Conservation (phyloP, 1,140 invertebrate species). For the Monomorium pharaonis region DNA sequence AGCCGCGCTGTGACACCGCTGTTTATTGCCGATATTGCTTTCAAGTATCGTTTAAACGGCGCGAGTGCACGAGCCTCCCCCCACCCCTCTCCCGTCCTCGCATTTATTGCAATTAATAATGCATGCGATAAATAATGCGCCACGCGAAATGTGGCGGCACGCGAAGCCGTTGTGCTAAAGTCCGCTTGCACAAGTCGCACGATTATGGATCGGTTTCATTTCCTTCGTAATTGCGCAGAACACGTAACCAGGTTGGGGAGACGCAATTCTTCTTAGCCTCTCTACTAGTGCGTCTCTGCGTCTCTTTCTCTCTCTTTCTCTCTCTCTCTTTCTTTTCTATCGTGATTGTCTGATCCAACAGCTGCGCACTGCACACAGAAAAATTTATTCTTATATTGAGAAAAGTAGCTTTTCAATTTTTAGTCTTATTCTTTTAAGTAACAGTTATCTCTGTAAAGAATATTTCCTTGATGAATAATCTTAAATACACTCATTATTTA, state of each 20-base stretch:
- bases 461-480: too few species aligned
- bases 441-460: too few species aligned
- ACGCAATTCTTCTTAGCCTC: neutral
- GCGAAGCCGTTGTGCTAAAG: constrained; percentile 5
- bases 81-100: too few species aligned
- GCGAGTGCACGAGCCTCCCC: constrained; percentile 24
- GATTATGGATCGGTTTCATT: constrained; percentile 15
- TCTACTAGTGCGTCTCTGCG: neutral
- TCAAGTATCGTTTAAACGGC: neutral
- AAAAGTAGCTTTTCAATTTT: too few species aligned
- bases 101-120: constrained; percentile 73
- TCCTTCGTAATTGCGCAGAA: constrained; percentile 19
- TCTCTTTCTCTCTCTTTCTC: too few species aligned
- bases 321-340: too few species aligned
- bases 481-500: too few species aligned
- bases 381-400: too few species aligned
- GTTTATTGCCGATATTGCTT: neutral
- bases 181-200: neutral
- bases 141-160: constrained; percentile 40
- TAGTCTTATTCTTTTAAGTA: too few species aligned
- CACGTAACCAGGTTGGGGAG: neutral
- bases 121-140: constrained; percentile 67
- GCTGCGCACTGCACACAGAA: neutral
- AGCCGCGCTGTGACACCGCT: neutral
- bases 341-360: neutral